Base-by-base conservation (phyloP, 2,888 invertebrate species). In the Spilarctia lutea region DNA sequence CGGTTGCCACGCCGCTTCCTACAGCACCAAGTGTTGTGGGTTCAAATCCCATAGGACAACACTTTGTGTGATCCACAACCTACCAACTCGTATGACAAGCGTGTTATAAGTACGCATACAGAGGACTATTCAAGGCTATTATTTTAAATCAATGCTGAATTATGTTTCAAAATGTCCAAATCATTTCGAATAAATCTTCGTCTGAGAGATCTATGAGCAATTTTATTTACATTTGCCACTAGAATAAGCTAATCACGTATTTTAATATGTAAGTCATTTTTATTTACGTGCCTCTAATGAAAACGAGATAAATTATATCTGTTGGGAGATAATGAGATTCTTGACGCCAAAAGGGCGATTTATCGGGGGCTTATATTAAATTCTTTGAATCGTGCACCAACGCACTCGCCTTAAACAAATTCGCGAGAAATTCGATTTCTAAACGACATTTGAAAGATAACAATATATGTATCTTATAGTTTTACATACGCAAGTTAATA, bases 281-380 rank as follows among this genome's bases (percentile, higher is more conserved):
- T 71, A 67, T 63, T 68, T 42, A 65, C 4, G n/a, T 65, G 42
- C 20, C 11, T 63, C 30, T 72, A 72, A 77, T 77, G 69, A 30
- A 69, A 65, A 63, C 69, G 60, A 65, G 27, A 75, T 75, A 72
- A 52, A 75, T 75, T 39, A 75, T 68, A 75, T 75, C 52, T 72
- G 39, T 68, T 35, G 45, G 30, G 13, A 11, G 11, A 33, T 78
- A 75, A 78, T 74, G 71, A 75, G 75, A 78, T 78, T 75, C 72
- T 56, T 48, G 56, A 60, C 72, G 67, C 69, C 68, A 73, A 56
- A 70, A 67, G n/a, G 24, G 66, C 65, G 77, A 75, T 77, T 77
- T 73, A 75, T 75, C 35, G 66, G 24, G 65, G 33, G 73, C 16
- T 73, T 75, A 73, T 73, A 78, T 78, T 75, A 75, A 67, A 78